These are phyloP conservation scores for Megalonaias nervosa DNA, from an alignment of 1,140 invertebrate species.

Conservation along the genomic window DNA sequence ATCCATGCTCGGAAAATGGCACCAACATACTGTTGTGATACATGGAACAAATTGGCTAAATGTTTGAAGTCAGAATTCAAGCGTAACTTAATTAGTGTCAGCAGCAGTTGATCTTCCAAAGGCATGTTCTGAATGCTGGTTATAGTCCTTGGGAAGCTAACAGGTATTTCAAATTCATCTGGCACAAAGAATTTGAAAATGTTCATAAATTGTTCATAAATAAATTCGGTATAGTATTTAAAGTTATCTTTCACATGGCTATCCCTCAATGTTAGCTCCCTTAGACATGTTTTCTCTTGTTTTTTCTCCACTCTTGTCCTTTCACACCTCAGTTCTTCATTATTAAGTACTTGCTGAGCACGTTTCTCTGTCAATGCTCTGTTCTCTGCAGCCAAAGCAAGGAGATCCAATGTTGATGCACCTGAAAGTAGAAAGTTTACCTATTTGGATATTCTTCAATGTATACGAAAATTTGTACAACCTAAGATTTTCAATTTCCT, in stretches of 20 bases:
- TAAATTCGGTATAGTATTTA: constrained; percentile 29
- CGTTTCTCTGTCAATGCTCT: too few species aligned
- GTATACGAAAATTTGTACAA: too few species aligned
- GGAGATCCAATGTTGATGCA: too few species aligned
- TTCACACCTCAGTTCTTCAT: too few species aligned
- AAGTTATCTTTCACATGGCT: constrained; percentile 11
- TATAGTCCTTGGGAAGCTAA: constrained; percentile 2
- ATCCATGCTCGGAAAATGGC: constrained; percentile 29
- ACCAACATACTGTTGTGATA: constrained; percentile 22
- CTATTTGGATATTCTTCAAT: too few species aligned
- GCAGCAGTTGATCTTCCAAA: constrained; percentile 3
- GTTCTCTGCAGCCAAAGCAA: too few species aligned
- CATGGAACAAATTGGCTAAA: constrained; percentile 13
- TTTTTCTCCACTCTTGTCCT: too few species aligned
- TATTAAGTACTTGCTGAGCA: too few species aligned
- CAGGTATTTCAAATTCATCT: neutral
- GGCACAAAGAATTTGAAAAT: constrained; percentile 20
- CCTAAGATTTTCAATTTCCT: too few species aligned
- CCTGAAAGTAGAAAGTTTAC: too few species aligned
- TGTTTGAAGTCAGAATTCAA: constrained; percentile 14
- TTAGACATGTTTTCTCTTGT: too few species aligned
- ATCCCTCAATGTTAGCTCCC: too few species aligned
- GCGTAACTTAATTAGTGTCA: neutral
- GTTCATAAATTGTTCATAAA: constrained; percentile 4
- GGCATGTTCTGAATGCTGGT: neutral